These are phyloP conservation scores for Corythornis vintsioides DNA, from an alignment of 2,113 vertebrate species.

Conservation along the genomic window DNA sequence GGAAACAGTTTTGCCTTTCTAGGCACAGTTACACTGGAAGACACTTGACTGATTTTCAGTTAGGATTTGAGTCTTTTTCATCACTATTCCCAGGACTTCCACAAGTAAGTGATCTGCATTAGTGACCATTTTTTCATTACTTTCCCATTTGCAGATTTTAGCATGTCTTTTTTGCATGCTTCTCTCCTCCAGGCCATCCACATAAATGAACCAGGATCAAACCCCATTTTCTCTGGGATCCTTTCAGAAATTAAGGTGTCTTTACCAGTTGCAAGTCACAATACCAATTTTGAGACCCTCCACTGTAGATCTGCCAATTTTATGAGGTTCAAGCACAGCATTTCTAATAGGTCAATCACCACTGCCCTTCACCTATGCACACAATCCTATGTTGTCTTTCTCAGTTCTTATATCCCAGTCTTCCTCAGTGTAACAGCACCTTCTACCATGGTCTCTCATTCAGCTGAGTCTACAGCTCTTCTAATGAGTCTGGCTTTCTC, in stretches of 20 bases:
- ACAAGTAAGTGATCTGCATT: not conserved
- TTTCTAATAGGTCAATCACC: not conserved
- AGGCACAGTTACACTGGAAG: not conserved
- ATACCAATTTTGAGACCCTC: not conserved
- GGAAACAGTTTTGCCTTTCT: not conserved
- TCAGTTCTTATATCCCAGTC: not conserved
- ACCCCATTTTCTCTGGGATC: not conserved
- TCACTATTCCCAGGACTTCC: not conserved
- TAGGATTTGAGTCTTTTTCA: not conserved
- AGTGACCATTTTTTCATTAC: not conserved
- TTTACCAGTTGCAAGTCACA: not conserved
- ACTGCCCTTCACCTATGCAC: not conserved
- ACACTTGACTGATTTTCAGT: not conserved
- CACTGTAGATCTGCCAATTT: not conserved
- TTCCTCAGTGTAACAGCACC: not conserved
- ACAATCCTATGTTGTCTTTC: not conserved
- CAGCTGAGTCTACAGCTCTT: not conserved
- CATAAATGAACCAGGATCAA: not conserved
- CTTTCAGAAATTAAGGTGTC: not conserved
- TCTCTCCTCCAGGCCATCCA: not conserved
- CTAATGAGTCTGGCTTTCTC: not conserved
- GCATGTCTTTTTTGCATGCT: not conserved
- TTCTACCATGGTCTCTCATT: not conserved
- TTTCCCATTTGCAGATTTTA: not conserved
- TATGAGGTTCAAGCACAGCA: not conserved